Evolutionary conservation across 2,113 vertebrate species (phyloP), one percentile per base, ranked within the genome.

Genomic region (Patagioenas fasciata): DNA sequence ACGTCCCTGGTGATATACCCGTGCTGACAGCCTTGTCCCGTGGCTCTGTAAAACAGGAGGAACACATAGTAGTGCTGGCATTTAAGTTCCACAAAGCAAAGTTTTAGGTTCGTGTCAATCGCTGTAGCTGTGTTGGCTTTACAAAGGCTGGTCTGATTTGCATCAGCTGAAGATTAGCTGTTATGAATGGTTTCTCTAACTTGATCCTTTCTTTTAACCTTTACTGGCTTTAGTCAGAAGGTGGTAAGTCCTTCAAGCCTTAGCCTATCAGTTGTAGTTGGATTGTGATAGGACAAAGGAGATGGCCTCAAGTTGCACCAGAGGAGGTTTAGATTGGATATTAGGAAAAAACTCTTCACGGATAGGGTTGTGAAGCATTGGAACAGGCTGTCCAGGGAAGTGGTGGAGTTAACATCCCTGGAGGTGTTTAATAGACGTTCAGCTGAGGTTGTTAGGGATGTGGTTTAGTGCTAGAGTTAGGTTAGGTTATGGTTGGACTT

Each of bases 61-160:
- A 23, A 67, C 40, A 11, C 7, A 0, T 11, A 25, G 21, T 21
- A 11, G 17, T 24, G 31, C 38, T 72, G 28, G n/a, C 11, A 2
- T 10, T 0, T 1, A 40, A 31, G 9, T 65, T 84, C 26, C 0
- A 2, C 1, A 2, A 88, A 80, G 44, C 25, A 7, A n/a, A 51
- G 36, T 4, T 56, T 61, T 66, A 11, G n/a, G 28, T 48, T 50
- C 21, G 16, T n/a, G 26, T 56, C 31, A 71, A 23, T 28, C 34
- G 29, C 62, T 87, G 24, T 54, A n/a, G 62, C 32, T 89, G 13
- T 25, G 28, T 65, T 70, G 40, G 61, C 71, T 58, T 53, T 44
- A 13, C 42, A 64, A 64, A 48, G 34, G 47, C 34, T 29, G 10
- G 7, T 32, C n/a, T 47, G 73, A 20, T 48, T 51, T 62, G 9